Evolutionary conservation across 2,113 vertebrate species (phyloP).

Genomic region (Isurus oxyrinchus): DNA sequence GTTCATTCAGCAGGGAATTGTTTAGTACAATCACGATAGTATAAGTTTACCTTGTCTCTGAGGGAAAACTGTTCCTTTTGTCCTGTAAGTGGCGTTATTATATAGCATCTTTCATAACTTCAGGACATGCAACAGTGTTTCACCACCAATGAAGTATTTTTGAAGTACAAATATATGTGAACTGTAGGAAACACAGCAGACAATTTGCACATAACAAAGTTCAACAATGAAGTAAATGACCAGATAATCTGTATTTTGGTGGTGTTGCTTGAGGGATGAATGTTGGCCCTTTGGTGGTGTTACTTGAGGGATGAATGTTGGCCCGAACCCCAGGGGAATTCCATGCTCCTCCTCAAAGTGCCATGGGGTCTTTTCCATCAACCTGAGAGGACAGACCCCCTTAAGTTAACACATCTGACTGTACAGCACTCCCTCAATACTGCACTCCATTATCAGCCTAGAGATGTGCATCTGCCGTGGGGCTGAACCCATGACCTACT

Average conservation of each 20-base stretch:
- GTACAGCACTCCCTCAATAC: background rate
- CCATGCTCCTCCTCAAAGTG: background rate
- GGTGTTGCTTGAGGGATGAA: background rate
- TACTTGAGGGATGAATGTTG: background rate
- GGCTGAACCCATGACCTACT: background rate
- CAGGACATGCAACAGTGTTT: too few species aligned
- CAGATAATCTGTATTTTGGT: background rate
- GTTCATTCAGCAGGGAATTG: background rate
- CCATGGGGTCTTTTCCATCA: background rate
- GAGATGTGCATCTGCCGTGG: background rate
- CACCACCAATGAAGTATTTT: background rate
- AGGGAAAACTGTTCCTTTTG: background rate
- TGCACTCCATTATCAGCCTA: background rate
- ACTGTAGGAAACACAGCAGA: background rate
- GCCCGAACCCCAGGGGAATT: background rate
- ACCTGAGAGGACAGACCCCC: too few species aligned
- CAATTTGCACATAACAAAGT: background rate
- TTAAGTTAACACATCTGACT: background rate
- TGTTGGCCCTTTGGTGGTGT: background rate
- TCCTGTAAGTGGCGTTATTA: background rate
- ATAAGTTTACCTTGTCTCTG: background rate
- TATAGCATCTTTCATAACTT: background rate
- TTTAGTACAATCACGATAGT: background rate
- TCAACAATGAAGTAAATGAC: background rate
- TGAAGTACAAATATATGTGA: background rate